These are phyloP conservation scores for Typhlichthys eigenmanni DNA, from an alignment of 2,797 vertebrate genomes.

Conservation along the genomic window DNA sequence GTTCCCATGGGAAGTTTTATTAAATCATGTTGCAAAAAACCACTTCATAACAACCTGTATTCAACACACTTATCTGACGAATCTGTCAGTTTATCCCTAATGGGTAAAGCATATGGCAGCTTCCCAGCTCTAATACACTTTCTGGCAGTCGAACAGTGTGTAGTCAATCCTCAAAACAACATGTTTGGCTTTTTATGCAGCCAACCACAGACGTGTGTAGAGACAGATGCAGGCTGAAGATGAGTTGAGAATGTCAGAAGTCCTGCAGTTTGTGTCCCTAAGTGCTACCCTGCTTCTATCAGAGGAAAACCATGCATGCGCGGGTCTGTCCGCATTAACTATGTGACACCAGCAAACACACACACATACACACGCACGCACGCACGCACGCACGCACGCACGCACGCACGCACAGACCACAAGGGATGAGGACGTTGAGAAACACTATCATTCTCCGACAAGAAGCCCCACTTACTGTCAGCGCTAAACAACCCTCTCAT, in stretches of 20 bases:
- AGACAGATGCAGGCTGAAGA: not conserved
- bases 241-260: conserved; percentile 13
- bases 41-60: too few relatives aligned
- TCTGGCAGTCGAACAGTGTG: too few relatives aligned
- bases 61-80: too few relatives aligned
- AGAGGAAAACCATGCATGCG: conserved; percentile 33
- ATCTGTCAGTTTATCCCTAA: too few relatives aligned
- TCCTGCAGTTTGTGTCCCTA: conserved; percentile 10
- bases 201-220: not conserved
- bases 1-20: too few relatives aligned
- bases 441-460: conserved; percentile 42
- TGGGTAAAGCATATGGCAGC: too few relatives aligned
- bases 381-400: conserved; percentile 27
- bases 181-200: too few relatives aligned
- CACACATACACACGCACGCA: conserved; percentile 13
- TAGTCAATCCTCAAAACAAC: too few relatives aligned
- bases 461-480: conserved; percentile 55
- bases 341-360: conserved; percentile 15
- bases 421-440: conserved; percentile 24
- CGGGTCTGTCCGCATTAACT: conserved; percentile 20
- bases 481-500: conserved; percentile 50
- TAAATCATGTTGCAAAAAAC: too few relatives aligned
- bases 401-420: conserved; percentile 12
- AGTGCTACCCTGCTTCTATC: conserved; percentile 35
- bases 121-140: too few relatives aligned